These are phyloP conservation scores for Drosophila pachea DNA, from an alignment of 1,140 invertebrate species.

Conservation along the genomic window DNA sequence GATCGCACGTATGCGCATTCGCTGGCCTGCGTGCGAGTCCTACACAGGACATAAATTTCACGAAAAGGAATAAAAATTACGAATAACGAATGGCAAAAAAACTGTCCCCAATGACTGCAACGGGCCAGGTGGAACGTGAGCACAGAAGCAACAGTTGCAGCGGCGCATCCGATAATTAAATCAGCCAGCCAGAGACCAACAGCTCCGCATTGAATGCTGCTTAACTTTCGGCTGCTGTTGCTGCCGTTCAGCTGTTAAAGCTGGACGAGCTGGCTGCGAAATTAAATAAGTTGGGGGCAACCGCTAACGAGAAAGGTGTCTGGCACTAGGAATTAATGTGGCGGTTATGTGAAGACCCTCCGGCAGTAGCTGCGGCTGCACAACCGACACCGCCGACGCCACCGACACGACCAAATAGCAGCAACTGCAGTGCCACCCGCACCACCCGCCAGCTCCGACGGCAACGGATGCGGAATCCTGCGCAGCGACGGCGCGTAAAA, in stretches of 20 bases:
- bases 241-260: too few species aligned
- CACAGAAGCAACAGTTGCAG: slow-evolving; percentile 57
- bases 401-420: neutral
- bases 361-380: slow-evolving; percentile 29
- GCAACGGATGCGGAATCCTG: slow-evolving; percentile 41
- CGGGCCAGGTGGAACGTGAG: slow-evolving; percentile 55
- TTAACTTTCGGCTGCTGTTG: slow-evolving; percentile 42
- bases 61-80: slow-evolving; percentile 29
- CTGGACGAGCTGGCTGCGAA: slow-evolving; percentile 36
- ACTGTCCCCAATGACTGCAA: slow-evolving; percentile 5
- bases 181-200: slow-evolving; percentile 55
- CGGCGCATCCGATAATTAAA: slow-evolving; percentile 71
- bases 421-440: neutral
- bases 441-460: neutral
- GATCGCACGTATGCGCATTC: slow-evolving; percentile 72
- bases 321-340: slow-evolving; percentile 76
- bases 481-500: slow-evolving; percentile 65
- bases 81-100: slow-evolving; percentile 5
- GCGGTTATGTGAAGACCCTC: slow-evolving; percentile 65
- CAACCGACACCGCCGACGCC: neutral
- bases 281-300: slow-evolving; percentile 73
- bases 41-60: slow-evolving; percentile 66
- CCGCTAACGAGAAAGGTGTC: slow-evolving; percentile 76
- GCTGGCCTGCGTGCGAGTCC: slow-evolving; percentile 69
- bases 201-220: slow-evolving; percentile 56